A percentile compares a stretch with the other conserved stretches of the same genome.
Conservation (phyloP, 2,113 vertebrate species). For the Stigmatopora nigra region DNA sequence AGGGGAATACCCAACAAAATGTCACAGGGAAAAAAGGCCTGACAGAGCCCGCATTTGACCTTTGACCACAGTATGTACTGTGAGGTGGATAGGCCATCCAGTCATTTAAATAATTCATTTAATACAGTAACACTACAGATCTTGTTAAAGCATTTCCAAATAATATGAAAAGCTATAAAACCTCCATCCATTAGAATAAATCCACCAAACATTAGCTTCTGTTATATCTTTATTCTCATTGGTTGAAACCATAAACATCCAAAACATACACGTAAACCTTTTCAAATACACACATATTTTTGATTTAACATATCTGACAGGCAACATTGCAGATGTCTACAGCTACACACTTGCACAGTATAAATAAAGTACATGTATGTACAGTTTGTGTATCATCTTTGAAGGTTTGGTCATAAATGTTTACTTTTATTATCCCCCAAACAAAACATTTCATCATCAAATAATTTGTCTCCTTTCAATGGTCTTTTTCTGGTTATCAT, state of each 20-base stretch:
- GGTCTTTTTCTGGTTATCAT: slow-evolving; percentile 35
- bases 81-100: no score
- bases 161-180: neutral
- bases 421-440: slow-evolving; percentile 62
- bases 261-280: slow-evolving; percentile 58
- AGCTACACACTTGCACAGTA: slow-evolving; percentile 46
- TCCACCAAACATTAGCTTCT: slow-evolving; percentile 1
- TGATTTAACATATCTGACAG: slow-evolving; percentile 48
- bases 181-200: neutral
- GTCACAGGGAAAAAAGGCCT: no score
- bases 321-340: slow-evolving; percentile 51
- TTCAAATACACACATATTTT: slow-evolving; percentile 24
- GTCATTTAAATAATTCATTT: neutral
- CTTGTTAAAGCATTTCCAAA: neutral
- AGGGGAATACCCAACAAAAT: no score
- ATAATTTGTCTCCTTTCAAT: slow-evolving; percentile 39
- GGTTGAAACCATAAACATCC: slow-evolving; percentile 59
- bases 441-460: slow-evolving; percentile 56
- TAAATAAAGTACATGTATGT: slow-evolving; percentile 40
- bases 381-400: slow-evolving; percentile 29
- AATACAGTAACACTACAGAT: neutral
- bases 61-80: no score
- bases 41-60: no score
- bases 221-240: slow-evolving; percentile 49
- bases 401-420: slow-evolving; percentile 57